These are phyloP conservation scores for Tichodroma muraria DNA, from an alignment of 2,113 vertebrate species.

Conservation along the genomic window DNA sequence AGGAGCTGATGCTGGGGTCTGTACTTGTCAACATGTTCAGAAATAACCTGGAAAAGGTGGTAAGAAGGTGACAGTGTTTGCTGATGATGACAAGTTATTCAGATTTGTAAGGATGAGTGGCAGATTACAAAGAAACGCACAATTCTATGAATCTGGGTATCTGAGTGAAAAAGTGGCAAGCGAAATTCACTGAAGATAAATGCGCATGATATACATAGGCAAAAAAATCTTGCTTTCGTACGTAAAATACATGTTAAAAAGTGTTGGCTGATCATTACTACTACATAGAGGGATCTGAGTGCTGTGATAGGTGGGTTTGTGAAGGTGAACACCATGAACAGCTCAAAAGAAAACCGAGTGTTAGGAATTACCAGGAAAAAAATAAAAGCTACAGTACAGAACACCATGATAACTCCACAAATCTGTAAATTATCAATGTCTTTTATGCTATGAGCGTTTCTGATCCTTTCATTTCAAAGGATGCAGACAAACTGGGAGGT, in stretches of 20 bases:
- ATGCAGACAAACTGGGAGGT: background rate
- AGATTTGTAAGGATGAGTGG: background rate
- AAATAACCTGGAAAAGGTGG: slow-evolving; percentile 32
- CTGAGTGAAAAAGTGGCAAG: background rate
- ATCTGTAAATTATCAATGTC: background rate
- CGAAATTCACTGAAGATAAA: background rate
- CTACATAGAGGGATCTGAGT: background rate
- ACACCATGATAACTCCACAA: background rate
- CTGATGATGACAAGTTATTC: background rate
- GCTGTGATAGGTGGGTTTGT: background rate
- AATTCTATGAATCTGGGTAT: background rate
- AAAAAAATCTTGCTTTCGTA: background rate
- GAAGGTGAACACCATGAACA: background rate
- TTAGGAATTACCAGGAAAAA: background rate
- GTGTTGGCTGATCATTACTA: background rate
- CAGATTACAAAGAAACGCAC: background rate
- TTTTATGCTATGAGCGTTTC: background rate
- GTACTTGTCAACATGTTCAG: slow-evolving; percentile 38
- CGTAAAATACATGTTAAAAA: background rate
- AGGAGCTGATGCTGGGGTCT: background rate
- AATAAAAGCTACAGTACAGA: background rate
- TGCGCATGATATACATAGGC: background rate
- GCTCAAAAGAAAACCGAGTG: background rate
- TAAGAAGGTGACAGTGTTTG: background rate
- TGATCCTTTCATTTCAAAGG: background rate